Evolutionary conservation across 1,140 invertebrate species (phyloP).

Genomic region (Brachionus calyciflorus): DNA sequence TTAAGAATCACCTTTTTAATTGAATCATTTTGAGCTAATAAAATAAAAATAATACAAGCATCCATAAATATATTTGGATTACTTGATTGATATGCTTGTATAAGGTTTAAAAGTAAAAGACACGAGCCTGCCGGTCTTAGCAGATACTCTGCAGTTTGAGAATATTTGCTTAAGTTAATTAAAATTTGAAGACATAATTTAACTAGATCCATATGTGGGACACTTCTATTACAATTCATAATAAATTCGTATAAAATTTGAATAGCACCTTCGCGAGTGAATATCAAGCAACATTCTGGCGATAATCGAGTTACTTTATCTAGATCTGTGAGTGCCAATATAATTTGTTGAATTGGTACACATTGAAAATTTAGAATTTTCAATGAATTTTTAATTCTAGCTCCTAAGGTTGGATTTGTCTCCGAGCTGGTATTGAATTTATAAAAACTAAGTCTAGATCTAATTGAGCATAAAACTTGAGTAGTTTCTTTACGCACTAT

Average conservation of each 20-base stretch:
- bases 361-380: constrained; percentile 4
- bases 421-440: background rate
- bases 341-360: constrained; percentile 26
- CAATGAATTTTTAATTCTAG: constrained; percentile 3
- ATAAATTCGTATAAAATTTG: constrained; percentile 24
- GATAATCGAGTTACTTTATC: constrained; percentile 42
- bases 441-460: constrained; percentile 23
- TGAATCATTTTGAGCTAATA: constrained; percentile 30
- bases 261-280: constrained; percentile 25
- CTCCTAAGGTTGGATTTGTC: constrained; percentile 18
- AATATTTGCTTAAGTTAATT: constrained; percentile 35
- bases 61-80: constrained; percentile 40
- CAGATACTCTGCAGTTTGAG: background rate
- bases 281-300: constrained; percentile 36
- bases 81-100: constrained; percentile 18
- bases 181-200: constrained; percentile 33
- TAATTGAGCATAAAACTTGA: background rate
- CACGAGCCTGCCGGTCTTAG: background rate
- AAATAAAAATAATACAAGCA: constrained; percentile 22
- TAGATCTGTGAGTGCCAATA: constrained; percentile 12
- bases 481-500: constrained; percentile 4
- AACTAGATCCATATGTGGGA: constrained; percentile 38
- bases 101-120: background rate
- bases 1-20: background rate
- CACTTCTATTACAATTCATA: constrained; percentile 41